Base-by-base conservation (phyloP, 1,140 invertebrate species). In the Proctacanthus coquilletti region DNA sequence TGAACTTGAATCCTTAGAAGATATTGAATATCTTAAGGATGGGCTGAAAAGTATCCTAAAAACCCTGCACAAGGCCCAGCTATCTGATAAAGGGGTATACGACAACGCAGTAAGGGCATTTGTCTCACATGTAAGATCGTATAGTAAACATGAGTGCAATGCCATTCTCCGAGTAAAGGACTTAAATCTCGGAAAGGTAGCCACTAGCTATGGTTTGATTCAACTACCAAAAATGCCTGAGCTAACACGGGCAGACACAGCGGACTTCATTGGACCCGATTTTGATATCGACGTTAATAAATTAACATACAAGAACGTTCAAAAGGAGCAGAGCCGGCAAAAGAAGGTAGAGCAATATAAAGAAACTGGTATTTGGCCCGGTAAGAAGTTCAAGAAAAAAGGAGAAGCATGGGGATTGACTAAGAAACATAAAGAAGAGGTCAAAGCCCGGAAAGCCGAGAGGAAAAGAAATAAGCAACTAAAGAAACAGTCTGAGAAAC, bases 141-240 rank as follows among this genome's bases (percentile, higher is more conserved):
- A 98, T 62, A 76, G 72, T 4, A 98, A 97, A 64, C 92, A 98
- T 61, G 94, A 98, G 60, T 97, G 92, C 52, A 82, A 75, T 51
- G 67, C 95, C 29, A 77, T 98, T 41, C 71, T 98, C 33, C 68
- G 77, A 50, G 57, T 91, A 3, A 93, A 94, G 70, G 88, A 96
- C 61, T 62, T 98, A 4, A 75, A 93, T 49, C 65, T 97, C 42
- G 86, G 81, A 14, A 74, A 78, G 50, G 66, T 95, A 35, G 94
- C 86, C 0, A 77, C 73, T 35, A 77, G 80, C 36, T 98, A 89
- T 65, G 92, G 91, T 2, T 65, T 98, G 3, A 51, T 98, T 8
- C 80, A 80, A 53, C 62, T 97, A 45, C 94, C 93, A 1, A 75
- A 78, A 54, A 98, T 98, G 92, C 89, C 92, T 0, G 94, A 98